Conservation (phyloP, 2,113 vertebrate genomes). For the Suricata suricatta region DNA sequence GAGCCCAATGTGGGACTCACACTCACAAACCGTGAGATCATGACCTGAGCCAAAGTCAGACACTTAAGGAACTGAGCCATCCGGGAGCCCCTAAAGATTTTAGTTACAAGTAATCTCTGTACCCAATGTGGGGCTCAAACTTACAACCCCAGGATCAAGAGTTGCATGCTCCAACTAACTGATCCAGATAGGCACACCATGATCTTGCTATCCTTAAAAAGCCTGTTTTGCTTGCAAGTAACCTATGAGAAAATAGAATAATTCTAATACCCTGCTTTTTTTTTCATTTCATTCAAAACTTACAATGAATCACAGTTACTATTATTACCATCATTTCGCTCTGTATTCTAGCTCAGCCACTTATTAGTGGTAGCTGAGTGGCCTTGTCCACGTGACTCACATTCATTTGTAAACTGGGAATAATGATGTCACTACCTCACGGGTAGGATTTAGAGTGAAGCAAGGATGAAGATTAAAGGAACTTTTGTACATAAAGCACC, state of each 20-base stretch:
- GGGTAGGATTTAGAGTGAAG: neutral
- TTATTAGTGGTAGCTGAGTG: neutral
- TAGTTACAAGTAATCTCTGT: no score
- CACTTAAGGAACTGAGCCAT: no score
- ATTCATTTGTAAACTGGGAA: neutral
- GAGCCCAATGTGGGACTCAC: no score
- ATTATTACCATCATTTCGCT: neutral
- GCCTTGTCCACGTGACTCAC: neutral
- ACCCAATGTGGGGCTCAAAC: no score
- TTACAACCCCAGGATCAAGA: no score
- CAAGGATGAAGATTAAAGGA: neutral
- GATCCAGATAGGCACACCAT: no score
- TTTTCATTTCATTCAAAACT: slow-evolving; percentile 28
- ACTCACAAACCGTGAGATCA: no score
- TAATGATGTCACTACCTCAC: neutral
- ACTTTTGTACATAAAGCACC: neutral
- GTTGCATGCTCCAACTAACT: no score
- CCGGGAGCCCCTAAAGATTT: no score
- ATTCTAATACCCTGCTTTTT: slow-evolving; percentile 4
- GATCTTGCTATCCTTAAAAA: neutral
- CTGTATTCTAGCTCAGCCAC: neutral
- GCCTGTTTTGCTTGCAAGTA: slow-evolving; percentile 24
- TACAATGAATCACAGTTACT: neutral
- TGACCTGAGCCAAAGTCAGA: no score
- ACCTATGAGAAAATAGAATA: neutral